Percentiles rank a stretch among this genome's conserved stretches.
phyloP scores from a whole-genome alignment of 2,113 vertebrate species.

The Podarcis raffonei region DNA sequence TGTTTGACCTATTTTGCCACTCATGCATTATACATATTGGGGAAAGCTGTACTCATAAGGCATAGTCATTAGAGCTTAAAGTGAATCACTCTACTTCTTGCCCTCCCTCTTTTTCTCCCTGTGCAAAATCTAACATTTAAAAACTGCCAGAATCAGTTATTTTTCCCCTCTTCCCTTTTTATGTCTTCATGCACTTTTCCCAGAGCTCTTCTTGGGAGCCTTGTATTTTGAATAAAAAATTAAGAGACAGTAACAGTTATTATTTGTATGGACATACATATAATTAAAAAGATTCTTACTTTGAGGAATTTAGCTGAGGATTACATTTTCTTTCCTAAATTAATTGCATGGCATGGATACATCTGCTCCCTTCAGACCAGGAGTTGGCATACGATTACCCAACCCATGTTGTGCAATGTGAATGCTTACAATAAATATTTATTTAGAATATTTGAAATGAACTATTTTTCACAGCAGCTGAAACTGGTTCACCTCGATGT shows the following conservation, averaged over 20 bases:
- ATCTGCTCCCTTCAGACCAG: neutral
- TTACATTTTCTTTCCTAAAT: neutral
- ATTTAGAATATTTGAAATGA: neutral
- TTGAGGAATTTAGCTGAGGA: neutral
- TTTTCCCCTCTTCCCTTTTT: conserved; percentile 15
- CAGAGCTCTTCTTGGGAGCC: conserved; percentile 7
- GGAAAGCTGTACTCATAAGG: conserved; percentile 60
- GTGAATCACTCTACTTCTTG: conserved; percentile 46
- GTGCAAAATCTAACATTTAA: conserved; percentile 61
- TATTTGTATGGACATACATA: conserved; percentile 8
- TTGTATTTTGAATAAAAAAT: conserved; percentile 7
- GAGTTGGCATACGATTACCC: neutral
- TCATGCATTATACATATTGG: conserved; percentile 64
- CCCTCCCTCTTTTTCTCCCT: conserved; percentile 52
- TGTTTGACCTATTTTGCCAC: conserved; percentile 72
- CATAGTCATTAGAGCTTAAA: conserved; percentile 64
- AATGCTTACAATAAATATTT: neutral
- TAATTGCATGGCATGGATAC: neutral
- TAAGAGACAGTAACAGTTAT: conserved; percentile 3
- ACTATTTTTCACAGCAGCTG: neutral
- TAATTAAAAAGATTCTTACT: neutral
- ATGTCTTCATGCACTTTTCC: conserved; percentile 28
- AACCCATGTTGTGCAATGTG: neutral
- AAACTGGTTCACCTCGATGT: neutral
- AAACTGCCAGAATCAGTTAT: conserved; percentile 45